phyloP scores from a whole-genome alignment of 2,888 invertebrate species.

The Ormyrus thymus region DNA sequence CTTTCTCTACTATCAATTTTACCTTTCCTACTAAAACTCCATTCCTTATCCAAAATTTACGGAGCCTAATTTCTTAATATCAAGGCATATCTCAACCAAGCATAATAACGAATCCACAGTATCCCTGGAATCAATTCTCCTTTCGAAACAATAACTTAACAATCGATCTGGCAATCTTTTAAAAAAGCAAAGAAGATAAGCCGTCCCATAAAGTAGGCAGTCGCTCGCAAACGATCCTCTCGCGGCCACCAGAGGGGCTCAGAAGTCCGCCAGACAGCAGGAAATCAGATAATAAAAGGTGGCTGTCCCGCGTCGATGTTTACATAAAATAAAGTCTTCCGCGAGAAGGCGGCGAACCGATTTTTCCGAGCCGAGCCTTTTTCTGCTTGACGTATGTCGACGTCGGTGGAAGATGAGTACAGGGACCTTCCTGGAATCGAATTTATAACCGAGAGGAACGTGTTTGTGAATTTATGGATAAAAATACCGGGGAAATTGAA shows the following conservation, averaged over 20 bases:
- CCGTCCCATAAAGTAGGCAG: conserved; percentile 6
- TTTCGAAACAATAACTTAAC: conserved; percentile 2
- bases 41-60: too few relatives aligned
- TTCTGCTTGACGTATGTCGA: not conserved
- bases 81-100: not conserved
- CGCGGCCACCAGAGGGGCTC: not conserved
- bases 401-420: too few relatives aligned
- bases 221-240: conserved; percentile 26
- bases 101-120: not conserved
- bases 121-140: not conserved
- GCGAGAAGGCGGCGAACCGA: not conserved
- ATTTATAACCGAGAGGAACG: too few relatives aligned
- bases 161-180: conserved; percentile 20
- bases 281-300: conserved; percentile 35
- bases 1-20: not conserved
- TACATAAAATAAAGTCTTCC: conserved; percentile 35
- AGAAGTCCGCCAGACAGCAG: not conserved
- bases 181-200: conserved; percentile 17
- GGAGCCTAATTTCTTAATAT: too few relatives aligned
- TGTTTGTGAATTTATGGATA: too few relatives aligned
- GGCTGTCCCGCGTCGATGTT: conserved; percentile 17
- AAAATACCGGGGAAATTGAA: too few relatives aligned
- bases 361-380: not conserved
- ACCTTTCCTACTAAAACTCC: not conserved
- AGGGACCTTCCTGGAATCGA: too few relatives aligned